Conservation (phyloP, 2,888 invertebrate species). For the Ariolimax columbianus region DNA sequence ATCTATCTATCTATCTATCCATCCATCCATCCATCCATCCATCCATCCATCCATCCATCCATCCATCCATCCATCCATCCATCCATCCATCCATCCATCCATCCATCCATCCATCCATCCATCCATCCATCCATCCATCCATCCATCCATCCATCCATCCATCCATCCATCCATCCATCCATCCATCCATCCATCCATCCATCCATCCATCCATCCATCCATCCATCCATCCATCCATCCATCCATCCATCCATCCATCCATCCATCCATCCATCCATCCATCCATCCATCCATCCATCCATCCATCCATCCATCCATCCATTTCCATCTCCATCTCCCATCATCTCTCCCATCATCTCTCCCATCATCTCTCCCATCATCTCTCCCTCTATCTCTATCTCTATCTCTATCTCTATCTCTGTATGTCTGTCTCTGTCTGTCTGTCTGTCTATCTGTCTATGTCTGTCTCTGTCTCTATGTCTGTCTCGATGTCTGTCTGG, state of each 20-base stretch:
- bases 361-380: too few relatives aligned
- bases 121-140: background rate
- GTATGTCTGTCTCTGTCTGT: too few relatives aligned
- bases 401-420: too few relatives aligned
- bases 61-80: background rate
- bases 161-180: background rate
- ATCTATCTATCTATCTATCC: slow-evolving; percentile 10
- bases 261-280: background rate
- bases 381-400: too few relatives aligned
- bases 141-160: background rate
- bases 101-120: background rate
- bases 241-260: background rate
- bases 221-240: background rate
- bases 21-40: too few relatives aligned
- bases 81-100: background rate
- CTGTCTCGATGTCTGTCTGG: too few relatives aligned
- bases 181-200: background rate
- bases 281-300: background rate
- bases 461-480: too few relatives aligned
- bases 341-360: too few relatives aligned
- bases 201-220: background rate
- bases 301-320: too few relatives aligned
- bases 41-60: slow-evolving; percentile 5
- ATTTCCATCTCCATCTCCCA: background rate
- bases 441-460: too few relatives aligned